Evolutionary conservation across 2,888 invertebrate species (phyloP), one percentile per base, ranked within the genome.

Genomic region (Lasioglossum calceatum): DNA sequence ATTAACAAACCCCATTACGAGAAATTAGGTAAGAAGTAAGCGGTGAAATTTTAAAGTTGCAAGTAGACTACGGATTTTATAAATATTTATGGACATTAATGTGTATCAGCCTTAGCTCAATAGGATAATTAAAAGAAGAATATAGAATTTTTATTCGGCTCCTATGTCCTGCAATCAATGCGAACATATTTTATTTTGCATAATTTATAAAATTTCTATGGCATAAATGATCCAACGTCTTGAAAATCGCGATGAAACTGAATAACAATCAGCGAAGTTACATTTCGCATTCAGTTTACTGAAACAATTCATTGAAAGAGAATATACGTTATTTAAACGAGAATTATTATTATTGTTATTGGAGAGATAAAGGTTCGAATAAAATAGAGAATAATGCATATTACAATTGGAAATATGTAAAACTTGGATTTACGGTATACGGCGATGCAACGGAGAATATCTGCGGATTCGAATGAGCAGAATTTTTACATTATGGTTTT

Each of bases 321-420:
- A 64, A 16, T 16, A 16, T 64, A 64, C 32, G 27, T 64, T 32
- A 27, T 64, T 16, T 16, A 32, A 64, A 7, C 27, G 16, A 27
- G 16, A 27, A 32, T 64, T 64, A 64, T 64, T 64, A 61, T 61
- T 64, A 32, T 64, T 64, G 16, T 64, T 64, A 64, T 64, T 32
- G 16, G 16, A 16, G 64, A 64, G 64, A 32, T 27, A 16, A 27
- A 64, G 16, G 7, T 16, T 16, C 2, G 64, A 16, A 64, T 64
- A 16, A 64, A 64, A 7, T 64, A 32, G 14, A 32, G 32, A 32
- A 64, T 32, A 7, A 32, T 64, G 27, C 16, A 32, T 32, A 64
- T 64, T 64, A 32, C 32, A 32, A 64, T 16, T 64, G 64, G 32
- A 64, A 64, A 64, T 32, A 27, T 64, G 64, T 64, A 64, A 64